phyloP scores from a whole-genome alignment of 2,797 vertebrate species.

The Oreonectes daqikongensis region DNA sequence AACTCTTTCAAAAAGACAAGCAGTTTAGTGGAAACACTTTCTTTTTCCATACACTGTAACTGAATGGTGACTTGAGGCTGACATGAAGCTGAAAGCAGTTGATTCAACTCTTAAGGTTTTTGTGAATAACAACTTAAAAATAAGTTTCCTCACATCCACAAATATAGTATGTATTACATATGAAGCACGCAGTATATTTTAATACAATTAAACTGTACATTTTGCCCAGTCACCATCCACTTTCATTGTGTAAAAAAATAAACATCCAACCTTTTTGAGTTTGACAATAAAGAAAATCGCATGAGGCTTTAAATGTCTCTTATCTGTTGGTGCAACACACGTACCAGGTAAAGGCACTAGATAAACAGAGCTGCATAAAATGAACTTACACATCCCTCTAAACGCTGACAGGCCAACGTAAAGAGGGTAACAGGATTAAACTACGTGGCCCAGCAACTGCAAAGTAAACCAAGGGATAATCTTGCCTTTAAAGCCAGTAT shows the following conservation, averaged over 20 bases:
- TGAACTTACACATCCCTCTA: constrained; percentile 49
- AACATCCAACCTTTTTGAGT: background rate
- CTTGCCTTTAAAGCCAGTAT: constrained; percentile 61
- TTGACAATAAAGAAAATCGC: background rate
- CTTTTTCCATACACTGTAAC: background rate
- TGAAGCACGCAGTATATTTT: too few relatives aligned
- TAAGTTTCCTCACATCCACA: background rate
- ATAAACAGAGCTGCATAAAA: constrained; percentile 54
- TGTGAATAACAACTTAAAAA: background rate
- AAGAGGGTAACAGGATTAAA: constrained; percentile 70
- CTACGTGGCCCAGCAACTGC: constrained; percentile 52
- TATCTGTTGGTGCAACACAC: background rate
- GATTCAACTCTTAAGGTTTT: background rate
- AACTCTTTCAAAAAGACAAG: background rate
- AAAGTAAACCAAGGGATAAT: constrained; percentile 66
- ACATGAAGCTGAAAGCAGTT: too few relatives aligned
- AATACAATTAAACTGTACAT: too few relatives aligned
- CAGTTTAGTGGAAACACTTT: background rate
- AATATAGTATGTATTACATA: too few relatives aligned
- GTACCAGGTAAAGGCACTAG: background rate
- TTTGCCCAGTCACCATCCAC: background rate
- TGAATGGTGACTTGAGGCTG: too few relatives aligned
- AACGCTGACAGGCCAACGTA: constrained; percentile 61
- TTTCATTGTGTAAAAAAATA: background rate
- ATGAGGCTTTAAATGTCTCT: background rate